Evolutionary conservation across 1,140 invertebrate genomes (phyloP).

Genomic region (Sitobion miscanthi): DNA sequence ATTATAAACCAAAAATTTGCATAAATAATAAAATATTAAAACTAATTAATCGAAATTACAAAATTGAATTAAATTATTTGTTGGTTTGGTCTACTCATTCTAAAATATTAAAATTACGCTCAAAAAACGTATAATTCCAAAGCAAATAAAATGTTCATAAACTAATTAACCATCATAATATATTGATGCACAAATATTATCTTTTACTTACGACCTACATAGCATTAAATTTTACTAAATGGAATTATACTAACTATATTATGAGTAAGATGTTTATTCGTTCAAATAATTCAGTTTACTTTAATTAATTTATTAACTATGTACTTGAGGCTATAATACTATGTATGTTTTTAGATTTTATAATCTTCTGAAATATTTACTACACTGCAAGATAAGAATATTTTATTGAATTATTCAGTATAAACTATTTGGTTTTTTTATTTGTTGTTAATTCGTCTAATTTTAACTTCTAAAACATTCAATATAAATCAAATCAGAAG

Average conservation of each 20-base stretch:
- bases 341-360: background rate
- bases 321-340: background rate
- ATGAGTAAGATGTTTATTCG: background rate
- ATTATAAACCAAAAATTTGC: background rate
- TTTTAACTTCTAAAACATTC: background rate
- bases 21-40: background rate
- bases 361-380: background rate
- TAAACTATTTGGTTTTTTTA: background rate
- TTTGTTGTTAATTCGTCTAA: background rate
- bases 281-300: background rate
- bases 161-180: slow-evolving; percentile 2
- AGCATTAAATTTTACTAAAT: background rate
- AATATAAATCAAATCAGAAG: background rate
- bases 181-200: slow-evolving; percentile 2
- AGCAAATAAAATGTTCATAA: background rate
- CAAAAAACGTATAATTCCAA: background rate
- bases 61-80: background rate
- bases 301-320: background rate
- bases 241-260: background rate
- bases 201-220: background rate
- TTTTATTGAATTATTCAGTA: background rate
- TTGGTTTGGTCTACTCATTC: background rate
- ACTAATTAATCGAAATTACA: background rate
- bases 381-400: background rate
- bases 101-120: background rate